Base-by-base conservation (phyloP, 64 coral and sea anemone species). In the Dendronephthya gigantea region DNA sequence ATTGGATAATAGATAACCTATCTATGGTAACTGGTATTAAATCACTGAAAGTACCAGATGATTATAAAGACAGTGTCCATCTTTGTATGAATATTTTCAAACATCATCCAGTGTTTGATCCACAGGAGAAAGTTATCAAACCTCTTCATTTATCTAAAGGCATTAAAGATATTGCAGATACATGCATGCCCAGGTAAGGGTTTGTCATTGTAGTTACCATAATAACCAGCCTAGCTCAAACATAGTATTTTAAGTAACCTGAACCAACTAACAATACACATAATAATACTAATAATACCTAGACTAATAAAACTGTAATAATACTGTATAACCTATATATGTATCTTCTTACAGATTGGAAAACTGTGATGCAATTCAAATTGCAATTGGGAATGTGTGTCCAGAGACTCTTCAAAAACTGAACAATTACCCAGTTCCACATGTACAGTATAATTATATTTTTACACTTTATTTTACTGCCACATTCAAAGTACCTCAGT, bases 331-430 rank as follows among this genome's bases (percentile, higher is more conserved):
- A n/a, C n/a, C n/a, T n/a, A n/a, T n/a, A n/a, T n/a, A 12, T 74
- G n/a, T 35, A 25, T 30, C 68, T 25, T 74, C 11, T 5, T 30
- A 74, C 32, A 74, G 68, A 25, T 12, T 74, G 68, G 19, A 74
- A 13, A 12, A 74, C 25, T 12, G 13, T 74, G 68, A 74, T 74
- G 68, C 68, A 12, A 74, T 74, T 35, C 68, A 74, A 74, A 35
- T 74, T 13, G 68, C 68, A 19, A 74, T 74, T 74, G 68, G 68
- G 25, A 74, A 74, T 74, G 68, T 74, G 13, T 74, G 68, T 25
- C 68, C 68, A 19, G 19, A 74, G 30, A 74, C 68, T 30, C 13
- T 74, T 12, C 22, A 74, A 30, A 30, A 25, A 74, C 25, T 25
- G 11, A 74, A 74, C 68, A 74, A 8, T 28, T 74, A 30, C 68